phyloP scores from a whole-genome alignment of 2,113 vertebrate genomes.

The Tragulus kanchil region DNA sequence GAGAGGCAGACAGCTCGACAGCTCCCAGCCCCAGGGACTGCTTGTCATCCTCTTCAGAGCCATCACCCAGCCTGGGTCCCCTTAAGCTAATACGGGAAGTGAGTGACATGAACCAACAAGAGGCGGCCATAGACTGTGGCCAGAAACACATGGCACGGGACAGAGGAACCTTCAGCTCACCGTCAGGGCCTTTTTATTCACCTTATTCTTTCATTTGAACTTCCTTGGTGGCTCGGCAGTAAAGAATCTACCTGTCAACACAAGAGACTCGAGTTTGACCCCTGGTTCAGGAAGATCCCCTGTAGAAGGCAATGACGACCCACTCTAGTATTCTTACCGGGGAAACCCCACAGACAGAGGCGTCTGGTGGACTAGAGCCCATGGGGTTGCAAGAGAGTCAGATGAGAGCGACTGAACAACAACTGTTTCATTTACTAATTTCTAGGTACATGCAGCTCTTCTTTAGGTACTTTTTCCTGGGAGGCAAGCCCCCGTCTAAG shows the following conservation, averaged over 20 bases:
- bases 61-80: neutral
- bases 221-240: neutral
- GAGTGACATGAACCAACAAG: neutral
- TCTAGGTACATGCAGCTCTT: neutral
- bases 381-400: no score
- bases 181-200: neutral
- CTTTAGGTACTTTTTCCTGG: neutral
- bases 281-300: no score
- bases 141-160: neutral
- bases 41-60: neutral
- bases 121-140: rapidly evolving
- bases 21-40: neutral
- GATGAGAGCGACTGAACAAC: no score
- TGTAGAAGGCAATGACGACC: no score
- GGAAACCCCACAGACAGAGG: no score
- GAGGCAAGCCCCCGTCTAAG: neutral
- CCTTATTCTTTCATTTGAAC: neutral
- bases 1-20: neutral
- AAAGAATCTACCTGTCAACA: neutral
- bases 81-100: neutral
- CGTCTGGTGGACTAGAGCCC: no score
- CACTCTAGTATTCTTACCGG: no score
- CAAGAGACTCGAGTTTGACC: no score
- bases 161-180: rapidly evolving
- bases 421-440: neutral